Conservation (phyloP, 2,797 vertebrate genomes). For the Enteromius mattozi region DNA sequence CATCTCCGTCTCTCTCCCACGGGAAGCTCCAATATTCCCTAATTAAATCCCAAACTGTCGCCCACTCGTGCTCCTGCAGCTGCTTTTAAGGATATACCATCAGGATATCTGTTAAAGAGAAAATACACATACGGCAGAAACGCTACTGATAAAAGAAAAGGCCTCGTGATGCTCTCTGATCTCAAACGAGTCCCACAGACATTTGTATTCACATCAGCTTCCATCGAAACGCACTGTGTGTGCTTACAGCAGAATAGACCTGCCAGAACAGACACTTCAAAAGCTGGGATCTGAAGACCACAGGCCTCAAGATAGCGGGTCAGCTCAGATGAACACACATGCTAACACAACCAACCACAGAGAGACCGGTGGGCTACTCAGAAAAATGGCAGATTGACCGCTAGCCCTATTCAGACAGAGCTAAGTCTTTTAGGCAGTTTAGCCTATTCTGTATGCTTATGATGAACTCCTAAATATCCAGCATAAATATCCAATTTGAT, state of each 20-base stretch:
- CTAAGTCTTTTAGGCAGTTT: not conserved
- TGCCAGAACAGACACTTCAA: slow-evolving; percentile 26
- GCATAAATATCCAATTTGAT: not conserved
- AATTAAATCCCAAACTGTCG: slow-evolving; percentile 46
- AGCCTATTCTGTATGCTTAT: not conserved
- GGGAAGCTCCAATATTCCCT: slow-evolving; percentile 40
- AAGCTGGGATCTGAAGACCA: slow-evolving; percentile 23
- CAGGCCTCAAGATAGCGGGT: not conserved
- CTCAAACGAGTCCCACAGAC: not conserved
- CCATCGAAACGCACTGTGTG: not conserved
- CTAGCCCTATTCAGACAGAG: not conserved
- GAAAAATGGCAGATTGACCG: not conserved
- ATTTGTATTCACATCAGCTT: slow-evolving; percentile 6
- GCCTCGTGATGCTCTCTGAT: slow-evolving; percentile 16
- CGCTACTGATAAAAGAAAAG: not conserved
- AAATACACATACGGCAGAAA: slow-evolving; percentile 5
- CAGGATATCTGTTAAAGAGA: not conserved
- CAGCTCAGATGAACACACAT: not conserved
- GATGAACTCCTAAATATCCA: not conserved
- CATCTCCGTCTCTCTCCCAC: not conserved
- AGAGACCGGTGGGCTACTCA: not conserved
- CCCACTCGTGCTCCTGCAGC: not conserved
- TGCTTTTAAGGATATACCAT: slow-evolving; percentile 15
- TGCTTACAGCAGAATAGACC: not conserved
- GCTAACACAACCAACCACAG: not conserved